Evolutionary conservation across 2,797 vertebrate genomes (phyloP), one percentile per base, ranked within the genome.

Genomic region (Spondyliosoma cantharus): DNA sequence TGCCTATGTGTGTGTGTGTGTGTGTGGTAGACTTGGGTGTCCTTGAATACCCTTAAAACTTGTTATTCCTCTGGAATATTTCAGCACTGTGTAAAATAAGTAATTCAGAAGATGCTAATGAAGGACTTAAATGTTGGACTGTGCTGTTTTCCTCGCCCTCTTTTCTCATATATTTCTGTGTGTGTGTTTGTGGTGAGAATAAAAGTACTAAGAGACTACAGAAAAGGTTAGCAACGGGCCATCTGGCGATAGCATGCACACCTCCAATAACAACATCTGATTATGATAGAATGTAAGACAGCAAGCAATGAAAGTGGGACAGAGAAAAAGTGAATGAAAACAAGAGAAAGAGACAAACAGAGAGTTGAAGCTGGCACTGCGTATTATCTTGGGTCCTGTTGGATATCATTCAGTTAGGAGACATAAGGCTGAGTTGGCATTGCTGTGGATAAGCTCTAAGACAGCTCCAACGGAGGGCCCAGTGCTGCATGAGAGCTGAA

Each of bases 351-450:
- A 80, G 61, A 71, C 52, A 76, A 75, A 77, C 71, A 61, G 80
- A 45, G 56, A 52, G 75, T 27, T 62, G 81, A 80, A 79, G 64
- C 71, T 90, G 86, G 87, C 88, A 86, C 49, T 57, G 74, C 19
- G 2, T 82, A 87, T 83, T 83, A 72, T 77, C 88, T 49, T 70
- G 89, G 78, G 86, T 89, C 82, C 86, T 86, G 82, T 85, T 92
- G 90, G 87, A 89, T 71, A 69, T 77, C 76, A 81, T 84, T 92
- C 89, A 89, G 78, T 84, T 83, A 82, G 86, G 79, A 89, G 84
- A 80, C 86, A 89, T 84, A 84, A 79, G 74, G 75, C 81, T 72
- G 74, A 59, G 78, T 25, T 91, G 88, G 89, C 82, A 50, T 45
- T 32, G 75, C 29, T 78, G 43, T 73, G 73, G 74, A 72, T 76